Evolutionary conservation across 2,113 vertebrate species (phyloP).

Genomic region (Ageneiosus marmoratus): DNA sequence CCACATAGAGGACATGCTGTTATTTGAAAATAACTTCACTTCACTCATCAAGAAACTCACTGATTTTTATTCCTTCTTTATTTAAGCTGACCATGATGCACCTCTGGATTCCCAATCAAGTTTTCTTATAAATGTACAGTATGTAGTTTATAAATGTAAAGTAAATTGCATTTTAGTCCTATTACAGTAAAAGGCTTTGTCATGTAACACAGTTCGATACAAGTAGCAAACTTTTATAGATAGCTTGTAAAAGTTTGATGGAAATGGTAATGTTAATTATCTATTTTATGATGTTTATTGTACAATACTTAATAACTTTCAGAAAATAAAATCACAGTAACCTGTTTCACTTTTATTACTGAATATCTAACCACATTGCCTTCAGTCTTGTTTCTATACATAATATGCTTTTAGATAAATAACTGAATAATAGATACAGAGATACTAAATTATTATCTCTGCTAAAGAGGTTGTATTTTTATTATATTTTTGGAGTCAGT

Average conservation of each 20-base stretch:
- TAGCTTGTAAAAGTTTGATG: not conserved
- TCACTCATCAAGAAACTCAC: not conserved
- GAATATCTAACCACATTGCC: not conserved
- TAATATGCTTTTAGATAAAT: not conserved
- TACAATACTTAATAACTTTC: too few relatives aligned
- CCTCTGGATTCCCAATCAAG: not conserved
- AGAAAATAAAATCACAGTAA: too few relatives aligned
- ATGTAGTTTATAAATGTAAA: not conserved
- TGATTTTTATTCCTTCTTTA: not conserved
- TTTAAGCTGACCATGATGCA: not conserved
- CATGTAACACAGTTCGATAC: not conserved
- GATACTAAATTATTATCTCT: not conserved
- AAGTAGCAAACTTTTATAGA: not conserved
- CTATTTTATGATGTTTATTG: not conserved
- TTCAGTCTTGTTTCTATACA: not conserved
- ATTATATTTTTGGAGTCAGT: too few relatives aligned
- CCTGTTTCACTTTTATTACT: not conserved
- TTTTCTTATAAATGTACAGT: not conserved
- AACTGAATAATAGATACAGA: not conserved
- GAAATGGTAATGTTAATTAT: not conserved
- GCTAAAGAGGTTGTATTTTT: too few relatives aligned
- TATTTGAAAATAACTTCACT: not conserved
- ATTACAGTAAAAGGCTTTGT: not conserved
- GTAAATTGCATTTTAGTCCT: not conserved
- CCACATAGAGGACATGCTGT: not conserved